Evolutionary conservation across 2,113 vertebrate species (phyloP).

Genomic region (Anoplopoma fimbria): DNA sequence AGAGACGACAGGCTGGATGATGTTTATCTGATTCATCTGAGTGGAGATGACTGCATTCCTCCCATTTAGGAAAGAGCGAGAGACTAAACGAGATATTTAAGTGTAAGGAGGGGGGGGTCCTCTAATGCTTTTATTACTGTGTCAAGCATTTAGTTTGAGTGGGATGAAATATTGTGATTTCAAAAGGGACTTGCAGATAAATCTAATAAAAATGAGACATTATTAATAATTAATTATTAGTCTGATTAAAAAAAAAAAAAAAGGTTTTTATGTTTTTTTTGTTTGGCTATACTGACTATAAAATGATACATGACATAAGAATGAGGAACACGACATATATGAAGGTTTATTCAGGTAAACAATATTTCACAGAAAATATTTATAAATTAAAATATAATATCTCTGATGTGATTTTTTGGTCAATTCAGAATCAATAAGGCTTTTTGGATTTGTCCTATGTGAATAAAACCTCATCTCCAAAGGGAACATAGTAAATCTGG

Average conservation of each 20-base stretch:
- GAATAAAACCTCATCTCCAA: too few relatives aligned
- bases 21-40: conserved; percentile 58
- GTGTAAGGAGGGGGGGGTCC: background rate
- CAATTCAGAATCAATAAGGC: background rate
- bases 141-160: background rate
- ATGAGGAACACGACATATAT: background rate
- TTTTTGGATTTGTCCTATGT: background rate
- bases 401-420: background rate
- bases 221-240: background rate
- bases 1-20: conserved; percentile 42
- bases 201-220: background rate
- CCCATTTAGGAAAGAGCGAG: conserved; percentile 38
- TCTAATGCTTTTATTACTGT: background rate
- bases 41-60: conserved; percentile 62
- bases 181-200: background rate
- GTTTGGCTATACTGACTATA: background rate
- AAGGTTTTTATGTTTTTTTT: background rate
- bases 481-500: background rate
- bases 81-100: background rate
- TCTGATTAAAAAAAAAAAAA: too few relatives aligned
- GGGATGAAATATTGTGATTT: background rate
- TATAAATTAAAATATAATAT: background rate
- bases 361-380: background rate
- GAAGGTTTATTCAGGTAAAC: background rate
- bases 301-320: background rate